phyloP scores from a whole-genome alignment of 1,140 invertebrate species.

The Metaphire vulgaris region DNA sequence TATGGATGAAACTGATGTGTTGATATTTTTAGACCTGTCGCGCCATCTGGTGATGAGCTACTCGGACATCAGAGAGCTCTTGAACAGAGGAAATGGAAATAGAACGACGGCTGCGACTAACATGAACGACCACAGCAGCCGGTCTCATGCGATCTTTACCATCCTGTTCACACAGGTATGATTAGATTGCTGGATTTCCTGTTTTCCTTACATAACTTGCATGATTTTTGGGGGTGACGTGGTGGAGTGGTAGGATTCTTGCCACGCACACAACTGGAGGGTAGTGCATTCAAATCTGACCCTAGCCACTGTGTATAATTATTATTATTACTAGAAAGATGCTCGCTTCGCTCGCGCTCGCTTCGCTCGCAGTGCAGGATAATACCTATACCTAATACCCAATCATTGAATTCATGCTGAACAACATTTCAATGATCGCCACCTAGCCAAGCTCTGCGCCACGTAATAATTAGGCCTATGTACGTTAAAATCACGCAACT shows the following conservation, averaged over 20 bases:
- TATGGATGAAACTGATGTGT: neutral
- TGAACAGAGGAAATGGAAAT: constrained; percentile 48
- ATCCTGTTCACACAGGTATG: constrained; percentile 78
- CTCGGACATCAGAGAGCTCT: constrained; percentile 56
- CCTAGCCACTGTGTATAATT: too few species aligned
- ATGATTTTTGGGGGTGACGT: too few species aligned
- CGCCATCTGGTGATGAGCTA: constrained; percentile 55
- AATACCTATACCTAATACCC: too few species aligned
- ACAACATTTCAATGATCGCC: too few species aligned
- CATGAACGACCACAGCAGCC: constrained; percentile 59
- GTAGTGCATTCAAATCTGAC: too few species aligned
- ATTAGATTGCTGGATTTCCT: constrained; percentile 35
- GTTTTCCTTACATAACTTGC: neutral
- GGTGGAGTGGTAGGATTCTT: neutral
- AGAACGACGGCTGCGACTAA: constrained; percentile 56
- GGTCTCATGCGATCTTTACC: constrained; percentile 78
- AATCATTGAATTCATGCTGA: too few species aligned
- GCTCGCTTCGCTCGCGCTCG: too few species aligned
- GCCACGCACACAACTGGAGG: neutral
- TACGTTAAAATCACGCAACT: too few species aligned
- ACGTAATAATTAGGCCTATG: too few species aligned
- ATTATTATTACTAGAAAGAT: too few species aligned
- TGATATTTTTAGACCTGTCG: constrained; percentile 49
- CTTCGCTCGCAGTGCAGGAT: too few species aligned
- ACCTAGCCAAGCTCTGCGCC: too few species aligned